These are phyloP conservation scores for Crocodylus rhombifer DNA, from an alignment of 2,797 vertebrate species.

Conservation along the genomic window DNA sequence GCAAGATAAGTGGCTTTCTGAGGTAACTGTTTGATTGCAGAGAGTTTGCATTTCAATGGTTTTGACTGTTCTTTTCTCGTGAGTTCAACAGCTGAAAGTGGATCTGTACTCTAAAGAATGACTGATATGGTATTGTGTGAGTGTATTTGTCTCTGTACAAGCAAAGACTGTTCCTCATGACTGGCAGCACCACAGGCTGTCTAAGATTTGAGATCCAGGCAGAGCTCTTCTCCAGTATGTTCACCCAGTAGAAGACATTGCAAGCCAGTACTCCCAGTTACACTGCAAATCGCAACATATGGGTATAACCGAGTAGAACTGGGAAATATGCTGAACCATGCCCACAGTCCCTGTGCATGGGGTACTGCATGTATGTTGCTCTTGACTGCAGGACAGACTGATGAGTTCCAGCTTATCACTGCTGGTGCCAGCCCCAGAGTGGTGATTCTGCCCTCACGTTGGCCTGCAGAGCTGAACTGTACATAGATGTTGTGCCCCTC, in stretches of 20 bases:
- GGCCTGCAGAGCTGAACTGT: neutral
- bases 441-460: neutral
- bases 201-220: neutral
- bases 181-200: neutral
- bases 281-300: neutral
- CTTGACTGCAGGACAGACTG: neutral
- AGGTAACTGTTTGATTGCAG: slow-evolving; percentile 81
- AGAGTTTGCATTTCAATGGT: accelerated
- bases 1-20: slow-evolving; percentile 92
- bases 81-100: neutral
- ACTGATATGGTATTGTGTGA: neutral
- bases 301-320: neutral
- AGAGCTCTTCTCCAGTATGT: neutral
- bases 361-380: neutral
- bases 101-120: neutral
- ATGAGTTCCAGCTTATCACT: neutral
- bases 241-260: neutral
- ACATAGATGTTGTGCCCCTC: neutral
- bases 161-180: neutral
- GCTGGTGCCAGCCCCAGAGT: neutral
- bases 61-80: neutral
- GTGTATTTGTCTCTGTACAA: neutral
- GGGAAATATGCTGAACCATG: neutral
- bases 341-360: too few species aligned
- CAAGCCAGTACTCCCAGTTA: neutral